These are phyloP conservation scores for Diorhabda carinulata DNA, from an alignment of 1,140 invertebrate genomes.

Conservation along the genomic window DNA sequence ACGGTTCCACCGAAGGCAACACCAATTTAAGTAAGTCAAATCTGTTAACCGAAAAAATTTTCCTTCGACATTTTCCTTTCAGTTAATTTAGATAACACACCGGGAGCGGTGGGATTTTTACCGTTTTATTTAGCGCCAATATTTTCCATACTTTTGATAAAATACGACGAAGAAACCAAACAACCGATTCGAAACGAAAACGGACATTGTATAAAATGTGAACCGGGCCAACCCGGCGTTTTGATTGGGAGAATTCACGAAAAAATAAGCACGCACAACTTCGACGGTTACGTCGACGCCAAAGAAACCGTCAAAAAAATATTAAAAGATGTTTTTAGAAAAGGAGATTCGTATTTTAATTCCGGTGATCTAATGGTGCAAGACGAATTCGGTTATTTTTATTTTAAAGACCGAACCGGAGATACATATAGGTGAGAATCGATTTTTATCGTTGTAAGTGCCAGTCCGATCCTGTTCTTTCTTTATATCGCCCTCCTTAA, in stretches of 20 bases:
- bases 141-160: conserved; percentile 72
- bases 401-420: conserved; percentile 92
- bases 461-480: too few relatives aligned
- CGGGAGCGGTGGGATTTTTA: conserved; percentile 91
- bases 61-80: conserved; percentile 39
- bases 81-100: conserved; percentile 87
- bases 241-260: conserved; percentile 76
- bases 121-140: conserved; percentile 63
- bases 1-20: conserved; percentile 95
- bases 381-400: conserved; percentile 90
- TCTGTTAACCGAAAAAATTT: neutral
- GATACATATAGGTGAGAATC: conserved; percentile 79
- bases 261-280: conserved; percentile 63
- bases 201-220: conserved; percentile 72
- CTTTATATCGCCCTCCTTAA: too few relatives aligned
- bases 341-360: conserved; percentile 88
- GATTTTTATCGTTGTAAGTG: neutral
- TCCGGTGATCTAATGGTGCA: conserved; percentile 89
- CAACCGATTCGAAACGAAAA: conserved; percentile 69
- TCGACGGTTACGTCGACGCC: conserved; percentile 82
- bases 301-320: conserved; percentile 91
- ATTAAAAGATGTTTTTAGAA: conserved; percentile 74
- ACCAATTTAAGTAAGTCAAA: conserved; percentile 68
- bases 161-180: conserved; percentile 76
- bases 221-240: conserved; percentile 68